phyloP scores from a whole-genome alignment of 1,140 invertebrate genomes.

The Danaus plexippus region DNA sequence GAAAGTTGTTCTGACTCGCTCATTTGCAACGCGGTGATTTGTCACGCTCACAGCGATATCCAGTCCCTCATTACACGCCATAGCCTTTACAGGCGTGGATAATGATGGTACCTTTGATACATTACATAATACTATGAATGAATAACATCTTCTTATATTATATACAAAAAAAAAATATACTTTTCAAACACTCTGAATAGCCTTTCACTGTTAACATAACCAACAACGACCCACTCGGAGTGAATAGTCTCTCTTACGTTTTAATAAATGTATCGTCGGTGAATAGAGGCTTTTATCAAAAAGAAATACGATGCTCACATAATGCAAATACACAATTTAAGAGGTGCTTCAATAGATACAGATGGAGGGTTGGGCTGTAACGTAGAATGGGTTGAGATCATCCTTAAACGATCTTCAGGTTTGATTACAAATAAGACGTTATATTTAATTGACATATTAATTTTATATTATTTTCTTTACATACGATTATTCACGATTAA shows the following conservation, averaged over 20 bases:
- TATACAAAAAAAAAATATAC: conserved; percentile 6
- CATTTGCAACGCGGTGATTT: conserved; percentile 23
- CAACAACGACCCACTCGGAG: conserved; percentile 55
- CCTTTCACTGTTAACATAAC: conserved; percentile 31
- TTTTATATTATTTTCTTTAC: too few species aligned
- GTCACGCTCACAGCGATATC: conserved; percentile 20
- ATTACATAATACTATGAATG: not conserved
- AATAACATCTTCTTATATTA: not conserved
- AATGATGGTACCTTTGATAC: too few species aligned
- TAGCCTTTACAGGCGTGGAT: conserved; percentile 11
- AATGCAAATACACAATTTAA: conserved; percentile 65
- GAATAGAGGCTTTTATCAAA: conserved; percentile 63
- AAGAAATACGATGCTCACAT: conserved; percentile 44
- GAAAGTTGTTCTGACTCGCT: conserved; percentile 21
- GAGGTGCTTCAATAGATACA: conserved; percentile 46
- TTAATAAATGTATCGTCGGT: conserved; percentile 67
- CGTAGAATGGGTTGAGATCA: too few species aligned
- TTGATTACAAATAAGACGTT: too few species aligned
- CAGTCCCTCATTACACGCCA: conserved; percentile 24
- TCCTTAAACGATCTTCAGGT: too few species aligned
- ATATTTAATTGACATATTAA: too few species aligned
- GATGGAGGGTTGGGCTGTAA: too few species aligned
- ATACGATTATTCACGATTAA: too few species aligned
- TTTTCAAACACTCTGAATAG: conserved; percentile 30
- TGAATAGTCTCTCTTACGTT: conserved; percentile 50